Evolutionary conservation across 2,113 vertebrate species (phyloP).

Genomic region (Chaetura pelagica): DNA sequence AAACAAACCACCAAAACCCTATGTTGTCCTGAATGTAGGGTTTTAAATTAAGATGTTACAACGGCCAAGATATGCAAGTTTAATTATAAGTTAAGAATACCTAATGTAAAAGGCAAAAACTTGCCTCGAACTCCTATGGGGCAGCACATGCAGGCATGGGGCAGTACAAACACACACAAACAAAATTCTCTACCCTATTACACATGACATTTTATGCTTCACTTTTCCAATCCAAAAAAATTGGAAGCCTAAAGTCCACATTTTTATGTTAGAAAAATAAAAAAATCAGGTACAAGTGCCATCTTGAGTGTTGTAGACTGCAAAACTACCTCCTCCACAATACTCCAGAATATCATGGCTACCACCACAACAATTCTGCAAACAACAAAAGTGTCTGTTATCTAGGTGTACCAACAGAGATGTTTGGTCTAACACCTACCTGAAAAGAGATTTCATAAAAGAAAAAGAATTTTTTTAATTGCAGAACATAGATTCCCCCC

Average conservation of each 20-base stretch:
- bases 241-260: not conserved
- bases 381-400: not conserved
- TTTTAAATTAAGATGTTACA: not conserved
- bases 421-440: not conserved
- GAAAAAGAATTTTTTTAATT: not conserved
- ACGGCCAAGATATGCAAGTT: not conserved
- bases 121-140: not conserved
- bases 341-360: not conserved
- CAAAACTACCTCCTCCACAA: not conserved
- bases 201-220: not conserved
- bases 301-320: not conserved
- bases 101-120: not conserved
- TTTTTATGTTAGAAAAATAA: not conserved
- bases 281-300: not conserved
- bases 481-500: not conserved
- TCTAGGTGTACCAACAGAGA: not conserved
- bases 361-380: not conserved
- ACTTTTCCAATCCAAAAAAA: not conserved
- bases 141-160: not conserved
- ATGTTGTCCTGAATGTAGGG: not conserved
- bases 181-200: not conserved
- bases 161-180: not conserved
- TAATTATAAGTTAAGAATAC: slow-evolving; percentile 21
- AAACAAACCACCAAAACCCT: not conserved
- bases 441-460: not conserved